phyloP scores from a whole-genome alignment of 2,797 vertebrate species.

The Megaceryle alcyon region DNA sequence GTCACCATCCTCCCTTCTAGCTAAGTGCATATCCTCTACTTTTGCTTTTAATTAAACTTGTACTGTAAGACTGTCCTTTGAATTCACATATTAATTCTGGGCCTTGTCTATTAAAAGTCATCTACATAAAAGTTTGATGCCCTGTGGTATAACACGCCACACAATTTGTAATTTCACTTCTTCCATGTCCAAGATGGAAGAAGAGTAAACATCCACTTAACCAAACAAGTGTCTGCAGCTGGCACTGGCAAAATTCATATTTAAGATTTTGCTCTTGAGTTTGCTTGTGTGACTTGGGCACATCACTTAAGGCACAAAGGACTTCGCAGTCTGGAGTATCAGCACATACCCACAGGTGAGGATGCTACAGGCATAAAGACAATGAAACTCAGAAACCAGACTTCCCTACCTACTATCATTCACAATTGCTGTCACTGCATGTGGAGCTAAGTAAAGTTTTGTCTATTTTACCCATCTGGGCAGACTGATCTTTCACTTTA shows the following conservation, averaged over 20 bases:
- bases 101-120: not conserved
- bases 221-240: not conserved
- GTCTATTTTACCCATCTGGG: not conserved
- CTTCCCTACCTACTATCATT: not conserved
- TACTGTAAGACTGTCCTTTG: not conserved
- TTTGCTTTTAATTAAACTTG: not conserved
- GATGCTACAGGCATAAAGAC: not conserved
- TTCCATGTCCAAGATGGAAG: too few species aligned
- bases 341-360: not conserved
- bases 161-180: not conserved
- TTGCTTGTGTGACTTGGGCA: not conserved
- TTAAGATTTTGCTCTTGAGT: not conserved
- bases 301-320: not conserved
- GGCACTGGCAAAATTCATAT: not conserved
- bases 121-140: not conserved
- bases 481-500: not conserved
- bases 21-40: not conserved
- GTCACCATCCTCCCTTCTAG: too few species aligned
- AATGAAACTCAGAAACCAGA: not conserved
- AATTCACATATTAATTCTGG: not conserved
- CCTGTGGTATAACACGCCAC: not conserved
- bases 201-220: not conserved
- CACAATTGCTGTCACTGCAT: rapidly evolving
- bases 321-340: not conserved
- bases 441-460: not conserved